A percentile compares a stretch with the other conserved stretches of the same genome.
Conservation (phyloP, 2,797 vertebrate species). For the Spheniscus humboldti region DNA sequence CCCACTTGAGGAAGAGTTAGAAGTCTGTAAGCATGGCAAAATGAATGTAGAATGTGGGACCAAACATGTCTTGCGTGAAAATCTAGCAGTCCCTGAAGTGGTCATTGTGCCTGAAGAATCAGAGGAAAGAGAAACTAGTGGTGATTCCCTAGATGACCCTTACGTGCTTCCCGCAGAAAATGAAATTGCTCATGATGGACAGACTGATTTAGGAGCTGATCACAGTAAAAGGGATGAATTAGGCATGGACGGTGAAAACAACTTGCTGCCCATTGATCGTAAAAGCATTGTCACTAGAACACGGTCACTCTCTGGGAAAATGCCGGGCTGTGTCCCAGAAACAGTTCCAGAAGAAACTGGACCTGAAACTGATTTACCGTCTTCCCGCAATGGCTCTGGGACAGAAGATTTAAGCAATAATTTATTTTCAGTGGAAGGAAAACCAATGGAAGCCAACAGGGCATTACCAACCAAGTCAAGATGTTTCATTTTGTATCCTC, state of each 20-base stretch:
- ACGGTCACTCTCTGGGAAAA: conserved; percentile 85
- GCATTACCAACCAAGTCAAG: conserved; percentile 80
- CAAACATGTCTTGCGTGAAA: not conserved
- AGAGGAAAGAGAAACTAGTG: conserved; percentile 12
- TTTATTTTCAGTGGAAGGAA: conserved; percentile 65
- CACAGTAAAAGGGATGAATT: conserved; percentile 23
- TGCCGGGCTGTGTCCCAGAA: conserved; percentile 86
- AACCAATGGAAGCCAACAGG: conserved; percentile 65
- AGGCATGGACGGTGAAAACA: conserved; percentile 67
- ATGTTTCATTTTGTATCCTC: conserved; percentile 85
- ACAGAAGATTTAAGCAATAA: conserved; percentile 33
- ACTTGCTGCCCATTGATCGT: conserved; percentile 70
- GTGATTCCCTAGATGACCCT: conserved; percentile 62
- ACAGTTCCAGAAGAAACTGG: conserved; percentile 94
- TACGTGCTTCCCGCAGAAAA: conserved; percentile 67
- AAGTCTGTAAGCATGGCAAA: not conserved
- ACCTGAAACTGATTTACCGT: conserved; percentile 73
- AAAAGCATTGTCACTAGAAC: conserved; percentile 80
- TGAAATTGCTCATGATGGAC: not conserved
- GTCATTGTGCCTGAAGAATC: conserved; percentile 40
- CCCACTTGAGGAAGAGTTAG: not conserved
- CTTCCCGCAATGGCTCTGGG: conserved; percentile 67
- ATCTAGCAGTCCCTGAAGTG: conserved; percentile 23
- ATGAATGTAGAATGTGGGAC: not conserved
- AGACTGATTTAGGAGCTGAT: not conserved